Evolutionary conservation across 2,888 invertebrate species (phyloP).

Genomic region (Campoplex capitator): DNA sequence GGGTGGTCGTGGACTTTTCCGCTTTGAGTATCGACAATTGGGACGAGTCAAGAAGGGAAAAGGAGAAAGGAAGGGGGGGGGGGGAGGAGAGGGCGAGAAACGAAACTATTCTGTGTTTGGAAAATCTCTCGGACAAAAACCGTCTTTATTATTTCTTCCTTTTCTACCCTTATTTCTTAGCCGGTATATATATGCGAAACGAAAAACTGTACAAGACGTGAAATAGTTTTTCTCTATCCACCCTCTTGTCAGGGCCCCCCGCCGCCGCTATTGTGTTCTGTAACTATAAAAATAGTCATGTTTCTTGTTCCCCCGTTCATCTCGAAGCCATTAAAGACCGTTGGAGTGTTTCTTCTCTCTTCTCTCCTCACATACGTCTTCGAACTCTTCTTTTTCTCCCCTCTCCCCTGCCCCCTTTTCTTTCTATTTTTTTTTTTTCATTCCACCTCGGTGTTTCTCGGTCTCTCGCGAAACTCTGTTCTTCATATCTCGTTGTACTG

Average conservation of each 20-base stretch:
- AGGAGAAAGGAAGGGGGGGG: neutral
- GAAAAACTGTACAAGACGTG: constrained; percentile 44
- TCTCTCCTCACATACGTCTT: constrained; percentile 33
- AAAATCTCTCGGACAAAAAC: constrained; percentile 42
- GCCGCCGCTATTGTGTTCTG: neutral
- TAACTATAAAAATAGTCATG: neutral
- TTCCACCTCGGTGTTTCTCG: neutral
- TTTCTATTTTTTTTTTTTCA: constrained; percentile 4
- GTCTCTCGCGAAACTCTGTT: constrained; percentile 5
- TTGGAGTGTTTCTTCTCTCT: constrained; percentile 56
- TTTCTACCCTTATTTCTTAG: constrained; percentile 6
- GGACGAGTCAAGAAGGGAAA: neutral
- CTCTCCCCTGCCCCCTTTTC: neutral
- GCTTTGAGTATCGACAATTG: constrained; percentile 52
- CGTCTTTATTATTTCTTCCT: neutral
- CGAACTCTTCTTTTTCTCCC: neutral
- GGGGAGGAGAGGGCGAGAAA: neutral
- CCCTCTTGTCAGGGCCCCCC: neutral
- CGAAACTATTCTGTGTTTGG: constrained; percentile 7
- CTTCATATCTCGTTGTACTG: constrained; percentile 17
- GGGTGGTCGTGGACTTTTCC: constrained; percentile 54
- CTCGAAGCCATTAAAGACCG: constrained; percentile 58
- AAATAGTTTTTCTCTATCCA: constrained; percentile 35
- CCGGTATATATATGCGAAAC: neutral
- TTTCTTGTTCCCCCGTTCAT: constrained; percentile 26